These are phyloP conservation scores for Cataglyphis albicans DNA, from an alignment of 2,888 invertebrate species.

Conservation along the genomic window DNA sequence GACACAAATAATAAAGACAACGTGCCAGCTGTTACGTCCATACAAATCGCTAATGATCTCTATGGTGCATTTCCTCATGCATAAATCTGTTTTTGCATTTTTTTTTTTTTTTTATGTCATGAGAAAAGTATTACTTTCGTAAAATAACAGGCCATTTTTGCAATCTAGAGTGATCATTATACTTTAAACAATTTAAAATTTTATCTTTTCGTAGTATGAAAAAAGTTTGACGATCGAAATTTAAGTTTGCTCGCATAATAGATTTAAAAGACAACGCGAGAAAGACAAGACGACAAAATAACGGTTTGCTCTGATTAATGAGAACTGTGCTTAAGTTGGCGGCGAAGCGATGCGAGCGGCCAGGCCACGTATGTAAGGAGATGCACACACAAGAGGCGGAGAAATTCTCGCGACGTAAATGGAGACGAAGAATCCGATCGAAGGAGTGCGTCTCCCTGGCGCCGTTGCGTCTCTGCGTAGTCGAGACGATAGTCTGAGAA, in stretches of 20 bases:
- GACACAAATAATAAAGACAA: constrained; percentile 36
- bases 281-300: no score
- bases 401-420: constrained; percentile 73
- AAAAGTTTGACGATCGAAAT: neutral
- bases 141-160: neutral
- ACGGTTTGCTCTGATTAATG: constrained; percentile 12
- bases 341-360: constrained; percentile 26
- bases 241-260: neutral
- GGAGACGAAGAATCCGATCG: constrained; percentile 75
- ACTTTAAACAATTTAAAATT: neutral
- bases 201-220: neutral
- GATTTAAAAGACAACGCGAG: neutral
- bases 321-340: constrained; percentile 4
- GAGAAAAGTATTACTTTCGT: neutral
- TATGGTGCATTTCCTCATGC: neutral
- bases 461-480: constrained; percentile 74
- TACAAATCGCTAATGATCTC: neutral
- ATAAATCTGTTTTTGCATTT: neutral
- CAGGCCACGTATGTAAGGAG: constrained; percentile 27
- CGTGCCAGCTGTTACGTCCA: constrained; percentile 35
- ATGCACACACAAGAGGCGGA: constrained; percentile 42
- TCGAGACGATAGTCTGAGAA: constrained; percentile 72
- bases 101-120: neutral
- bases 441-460: constrained; percentile 74
- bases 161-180: neutral